Conservation (phyloP, 2,113 vertebrate species). For the Psammodynastes pulverulentus region DNA sequence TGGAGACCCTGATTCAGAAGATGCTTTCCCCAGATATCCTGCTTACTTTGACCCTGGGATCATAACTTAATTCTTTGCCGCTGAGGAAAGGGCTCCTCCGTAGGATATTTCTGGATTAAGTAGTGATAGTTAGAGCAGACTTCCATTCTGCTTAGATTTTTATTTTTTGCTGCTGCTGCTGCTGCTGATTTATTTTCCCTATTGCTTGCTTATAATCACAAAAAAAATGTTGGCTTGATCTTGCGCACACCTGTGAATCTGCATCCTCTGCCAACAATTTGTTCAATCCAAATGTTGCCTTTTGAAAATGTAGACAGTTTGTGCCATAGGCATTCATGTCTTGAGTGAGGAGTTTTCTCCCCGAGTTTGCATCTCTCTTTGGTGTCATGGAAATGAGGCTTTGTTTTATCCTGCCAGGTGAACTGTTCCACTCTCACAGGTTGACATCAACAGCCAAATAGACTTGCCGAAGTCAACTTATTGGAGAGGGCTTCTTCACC, state of each 20-base stretch:
- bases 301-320: neutral
- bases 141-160: neutral
- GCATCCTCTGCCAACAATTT: slow-evolving; percentile 11
- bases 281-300: neutral
- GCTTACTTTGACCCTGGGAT: neutral
- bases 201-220: neutral
- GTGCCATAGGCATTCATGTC: neutral
- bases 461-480: neutral
- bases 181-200: neutral
- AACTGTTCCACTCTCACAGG: neutral
- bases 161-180: neutral
- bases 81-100: neutral
- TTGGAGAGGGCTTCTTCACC: neutral
- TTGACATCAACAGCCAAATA: neutral
- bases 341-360: neutral
- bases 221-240: slow-evolving; percentile 30
- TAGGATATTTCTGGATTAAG: neutral
- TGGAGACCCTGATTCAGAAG: neutral
- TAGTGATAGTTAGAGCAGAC: neutral
- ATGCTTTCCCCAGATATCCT: neutral
- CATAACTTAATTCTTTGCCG: neutral
- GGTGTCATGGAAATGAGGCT: neutral
- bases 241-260: slow-evolving; percentile 14
- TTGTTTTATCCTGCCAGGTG: neutral
- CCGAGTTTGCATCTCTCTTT: neutral